A percentile compares a stretch with the other conserved stretches of the same genome.
phyloP scores from a whole-genome alignment of 2,888 invertebrate genomes.

The Trissolcus brochymenae region DNA sequence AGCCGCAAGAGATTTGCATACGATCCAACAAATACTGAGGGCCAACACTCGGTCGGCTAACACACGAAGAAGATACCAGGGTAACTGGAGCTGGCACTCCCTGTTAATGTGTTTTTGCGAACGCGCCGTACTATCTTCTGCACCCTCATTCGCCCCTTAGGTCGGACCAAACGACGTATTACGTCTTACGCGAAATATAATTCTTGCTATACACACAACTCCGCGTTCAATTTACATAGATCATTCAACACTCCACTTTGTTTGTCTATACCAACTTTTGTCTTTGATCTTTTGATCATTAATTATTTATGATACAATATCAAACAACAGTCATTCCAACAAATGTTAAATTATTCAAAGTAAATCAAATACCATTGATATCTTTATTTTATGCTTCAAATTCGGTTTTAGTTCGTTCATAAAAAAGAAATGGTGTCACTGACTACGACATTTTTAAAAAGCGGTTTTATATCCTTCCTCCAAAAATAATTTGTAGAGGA shows the following conservation, averaged over 20 bases:
- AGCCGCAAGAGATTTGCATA: slow-evolving; percentile 75
- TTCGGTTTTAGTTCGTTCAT: too few species aligned
- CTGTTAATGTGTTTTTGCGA: slow-evolving; percentile 68
- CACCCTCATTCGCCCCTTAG: slow-evolving; percentile 43
- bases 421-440: too few species aligned
- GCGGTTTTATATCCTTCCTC: too few species aligned
- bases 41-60: slow-evolving; percentile 44
- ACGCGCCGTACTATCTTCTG: slow-evolving; percentile 55
- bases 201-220: slow-evolving; percentile 23
- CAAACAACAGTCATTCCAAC: neutral
- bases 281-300: neutral
- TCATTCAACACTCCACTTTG: slow-evolving; percentile 10
- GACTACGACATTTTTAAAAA: too few species aligned
- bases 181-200: slow-evolving; percentile 38
- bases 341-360: neutral
- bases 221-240: slow-evolving; percentile 44
- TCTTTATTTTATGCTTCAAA: neutral
- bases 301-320: neutral
- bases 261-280: neutral
- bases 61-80: slow-evolving; percentile 65
- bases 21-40: slow-evolving; percentile 70
- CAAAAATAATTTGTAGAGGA: too few species aligned
- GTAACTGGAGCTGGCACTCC: slow-evolving; percentile 63
- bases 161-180: slow-evolving; percentile 52
- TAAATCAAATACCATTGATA: neutral